Base-by-base conservation (phyloP, 2,888 invertebrate species). In the Ceraclea dissimilis region DNA sequence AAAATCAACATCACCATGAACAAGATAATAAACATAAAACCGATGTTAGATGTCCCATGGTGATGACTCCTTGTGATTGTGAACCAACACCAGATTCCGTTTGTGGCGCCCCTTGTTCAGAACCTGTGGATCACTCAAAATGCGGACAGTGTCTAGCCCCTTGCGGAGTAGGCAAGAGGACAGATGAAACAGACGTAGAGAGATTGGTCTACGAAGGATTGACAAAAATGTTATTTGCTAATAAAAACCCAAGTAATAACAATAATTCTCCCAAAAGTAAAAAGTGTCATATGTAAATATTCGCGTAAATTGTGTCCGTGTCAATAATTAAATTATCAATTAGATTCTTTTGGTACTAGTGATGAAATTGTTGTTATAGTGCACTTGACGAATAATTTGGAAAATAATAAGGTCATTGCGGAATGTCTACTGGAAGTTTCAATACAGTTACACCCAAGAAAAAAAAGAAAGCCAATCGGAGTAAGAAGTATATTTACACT, bases 401-500 rank as follows among this genome's bases (percentile, higher is more conserved):
- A 17, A 46, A 46, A 46, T 13, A 16, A 6, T 46, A 46, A 19
- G 11, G 17, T 6, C 46, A 8, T 13, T 13, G 39, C 13, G 13
- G 16, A 39, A 39, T 39, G 39, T 43, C 17, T 20, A 52, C 26
- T 17, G 52, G 22, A 46, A 22, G 20, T 46, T 26, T 17, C 11
- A 54, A 22, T 20, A 26, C 19, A 74, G 73, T 0, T 75, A 73
- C 10, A 73, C 63, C 16, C 69, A 1, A 70, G 68, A 52, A 72
- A 71, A 49, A 33, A 67, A 75, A 72, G 61, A 72, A 68, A 61
- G 62, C 58, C 18, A 65, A 60, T 48, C 63, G 51, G 46, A 63
- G 70, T 6, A 72, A 73, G 1, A 76, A 76, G 63, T 79, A 76
- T 58, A 76, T 74, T 56, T 79, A 79, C 63, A 70, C 68, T 2